phyloP scores from a whole-genome alignment of 2,113 vertebrate genomes.

The Platichthys flesus region DNA sequence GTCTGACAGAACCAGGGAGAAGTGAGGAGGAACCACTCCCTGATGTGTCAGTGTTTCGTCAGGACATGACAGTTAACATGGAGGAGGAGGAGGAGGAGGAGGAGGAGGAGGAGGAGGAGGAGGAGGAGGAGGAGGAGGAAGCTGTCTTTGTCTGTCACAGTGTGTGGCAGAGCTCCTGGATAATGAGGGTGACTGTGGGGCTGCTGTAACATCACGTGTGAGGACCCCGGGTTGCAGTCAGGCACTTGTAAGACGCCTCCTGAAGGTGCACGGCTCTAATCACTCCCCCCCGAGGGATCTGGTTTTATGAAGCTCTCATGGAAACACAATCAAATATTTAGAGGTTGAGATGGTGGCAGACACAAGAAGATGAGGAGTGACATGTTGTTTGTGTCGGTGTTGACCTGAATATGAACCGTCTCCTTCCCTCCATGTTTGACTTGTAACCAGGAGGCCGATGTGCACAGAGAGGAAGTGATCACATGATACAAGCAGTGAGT shows the following conservation, averaged over 20 bases:
- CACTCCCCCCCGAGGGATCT: slow-evolving; percentile 11
- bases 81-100: neutral
- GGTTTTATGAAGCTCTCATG: slow-evolving; percentile 19
- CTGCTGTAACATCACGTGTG: slow-evolving; percentile 28
- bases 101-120: neutral
- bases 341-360: slow-evolving; percentile 27
- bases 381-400: slow-evolving; percentile 16
- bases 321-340: slow-evolving; percentile 52
- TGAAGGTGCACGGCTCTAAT: slow-evolving; percentile 32
- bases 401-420: slow-evolving; percentile 54
- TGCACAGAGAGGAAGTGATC: too few species aligned
- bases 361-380: slow-evolving; percentile 22
- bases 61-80: slow-evolving; percentile 29
- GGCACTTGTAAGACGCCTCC: slow-evolving; percentile 19
- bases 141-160: neutral
- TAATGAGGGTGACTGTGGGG: slow-evolving; percentile 65
- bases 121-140: neutral
- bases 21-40: neutral
- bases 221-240: slow-evolving; percentile 7
- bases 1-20: slow-evolving; percentile 3
- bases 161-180: slow-evolving; percentile 27
- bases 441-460: too few species aligned
- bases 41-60: slow-evolving; percentile 23
- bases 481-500: too few species aligned
- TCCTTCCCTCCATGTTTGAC: neutral